A percentile compares a stretch with the other conserved stretches of the same genome.
Evolutionary conservation across 2,797 vertebrate species (phyloP).

Genomic region (Paedocypris micromegethes): DNA sequence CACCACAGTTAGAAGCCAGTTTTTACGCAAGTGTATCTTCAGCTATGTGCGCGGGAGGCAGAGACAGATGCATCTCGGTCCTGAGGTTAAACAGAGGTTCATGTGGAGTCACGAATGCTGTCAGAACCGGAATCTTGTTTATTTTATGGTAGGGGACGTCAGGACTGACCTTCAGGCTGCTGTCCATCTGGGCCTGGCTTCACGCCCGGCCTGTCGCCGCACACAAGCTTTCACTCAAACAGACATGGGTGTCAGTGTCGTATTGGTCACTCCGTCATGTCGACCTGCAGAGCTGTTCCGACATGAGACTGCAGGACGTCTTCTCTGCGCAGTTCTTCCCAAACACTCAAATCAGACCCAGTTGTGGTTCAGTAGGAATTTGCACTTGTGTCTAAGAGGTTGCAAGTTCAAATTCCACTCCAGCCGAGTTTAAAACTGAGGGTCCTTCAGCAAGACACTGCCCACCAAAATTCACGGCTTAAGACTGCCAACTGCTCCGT

Average conservation of each 20-base stretch:
- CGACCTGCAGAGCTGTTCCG: constrained; percentile 55
- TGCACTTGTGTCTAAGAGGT: no score
- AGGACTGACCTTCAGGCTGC: constrained; percentile 45
- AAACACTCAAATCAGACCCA: not conserved
- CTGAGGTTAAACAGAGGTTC: constrained; percentile 10
- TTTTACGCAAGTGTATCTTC: not conserved
- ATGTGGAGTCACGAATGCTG: constrained; percentile 3
- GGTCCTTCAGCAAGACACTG: no score
- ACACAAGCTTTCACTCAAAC: constrained; percentile 36
- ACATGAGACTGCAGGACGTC: constrained; percentile 15
- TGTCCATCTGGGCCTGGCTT: constrained; percentile 50
- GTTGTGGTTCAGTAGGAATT: no score
- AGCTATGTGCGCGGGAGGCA: not conserved
- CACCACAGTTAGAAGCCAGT: no score
- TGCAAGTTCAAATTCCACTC: no score
- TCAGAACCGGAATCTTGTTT: constrained; percentile 37
- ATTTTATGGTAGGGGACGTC: constrained; percentile 35
- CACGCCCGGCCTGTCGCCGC: constrained; percentile 39
- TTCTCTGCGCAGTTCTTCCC: constrained; percentile 18
- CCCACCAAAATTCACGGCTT: no score
- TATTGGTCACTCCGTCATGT: constrained; percentile 44
- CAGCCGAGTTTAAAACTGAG: no score
- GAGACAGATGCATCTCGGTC: constrained; percentile 11
- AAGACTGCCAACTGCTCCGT: no score
- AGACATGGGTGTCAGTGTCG: constrained; percentile 41